phyloP scores from a whole-genome alignment of 2,797 vertebrate genomes.

The Lepus townsendii region DNA sequence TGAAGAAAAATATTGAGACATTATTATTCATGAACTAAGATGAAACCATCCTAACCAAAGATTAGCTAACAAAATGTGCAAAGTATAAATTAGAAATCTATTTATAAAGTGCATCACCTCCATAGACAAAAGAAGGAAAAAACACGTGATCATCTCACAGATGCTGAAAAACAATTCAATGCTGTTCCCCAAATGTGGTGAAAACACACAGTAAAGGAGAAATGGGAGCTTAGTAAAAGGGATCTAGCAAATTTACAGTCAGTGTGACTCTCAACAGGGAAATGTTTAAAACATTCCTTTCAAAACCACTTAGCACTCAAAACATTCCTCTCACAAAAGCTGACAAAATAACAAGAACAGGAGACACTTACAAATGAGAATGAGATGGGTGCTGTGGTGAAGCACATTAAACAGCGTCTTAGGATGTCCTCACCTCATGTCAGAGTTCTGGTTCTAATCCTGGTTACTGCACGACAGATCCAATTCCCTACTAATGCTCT shows the following conservation, averaged over 20 bases:
- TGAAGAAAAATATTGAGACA: background rate
- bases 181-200: background rate
- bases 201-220: background rate
- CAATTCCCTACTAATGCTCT: too few relatives aligned
- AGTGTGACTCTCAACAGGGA: background rate
- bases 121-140: background rate
- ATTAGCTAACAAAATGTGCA: background rate
- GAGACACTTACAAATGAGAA: background rate
- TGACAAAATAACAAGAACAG: background rate
- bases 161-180: background rate
- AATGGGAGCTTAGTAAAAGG: background rate
- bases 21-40: background rate
- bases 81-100: background rate
- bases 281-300: background rate
- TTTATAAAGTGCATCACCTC: background rate
- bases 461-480: too few relatives aligned
- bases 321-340: background rate
- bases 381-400: too few relatives aligned
- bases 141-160: background rate
- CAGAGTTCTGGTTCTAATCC: too few relatives aligned
- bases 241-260: background rate
- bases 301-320: background rate
- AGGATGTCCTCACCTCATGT: too few relatives aligned
- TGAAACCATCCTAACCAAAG: background rate
- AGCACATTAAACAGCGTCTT: too few relatives aligned